Base-by-base conservation (phyloP, 2,113 vertebrate species). In the Drymodes brunneopygia region DNA sequence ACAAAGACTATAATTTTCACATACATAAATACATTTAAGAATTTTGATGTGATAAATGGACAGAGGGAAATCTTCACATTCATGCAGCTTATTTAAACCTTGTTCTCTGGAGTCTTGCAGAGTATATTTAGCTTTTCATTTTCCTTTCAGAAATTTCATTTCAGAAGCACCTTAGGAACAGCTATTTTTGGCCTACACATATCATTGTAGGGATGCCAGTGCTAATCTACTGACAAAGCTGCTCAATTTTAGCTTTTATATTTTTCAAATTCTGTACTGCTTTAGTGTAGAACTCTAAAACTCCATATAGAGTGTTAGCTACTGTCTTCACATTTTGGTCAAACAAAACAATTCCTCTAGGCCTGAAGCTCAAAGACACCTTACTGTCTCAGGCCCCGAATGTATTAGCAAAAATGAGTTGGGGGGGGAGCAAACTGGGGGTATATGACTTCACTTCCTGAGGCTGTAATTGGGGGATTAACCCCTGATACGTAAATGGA, bases 111-210 rank as follows among this genome's bases (percentile, higher is more conserved):
- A 93, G 66, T 87, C 77, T 86, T 23, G 6, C 40, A 79, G 71
- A 54, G 16, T 42, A 48, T 86, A 75, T 92, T 90, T 90, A 86
- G 66, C 35, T 93, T 94, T 95, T 88, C 22, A 89, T 91, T 94
- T 94, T 90, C 62, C 54, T 81, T 86, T 80, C 48, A 71, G 79
- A 86, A 90, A 91, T 92, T 95, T 86, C 45, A 53, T 85, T 88
- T 93, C 70, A 93, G 60, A 92, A 65, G 18, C 73, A 91, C 81
- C 89, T 92, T 64, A 91, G 77, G 73, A 96, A 75, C 33, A 87
- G 73, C 51, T 92, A 89, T 91, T 95, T 96, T 86, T 74, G 78
- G 38, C 42, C 51, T 48, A 36, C 56, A 92, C 33, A 40, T 82
- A 88, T 42, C 67, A 83, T 45, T 74, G 53, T n/a, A 90, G 67